Evolutionary conservation across 2,888 invertebrate species (phyloP), one percentile per base, ranked within the genome.

Genomic region (Lapara coniferarum): DNA sequence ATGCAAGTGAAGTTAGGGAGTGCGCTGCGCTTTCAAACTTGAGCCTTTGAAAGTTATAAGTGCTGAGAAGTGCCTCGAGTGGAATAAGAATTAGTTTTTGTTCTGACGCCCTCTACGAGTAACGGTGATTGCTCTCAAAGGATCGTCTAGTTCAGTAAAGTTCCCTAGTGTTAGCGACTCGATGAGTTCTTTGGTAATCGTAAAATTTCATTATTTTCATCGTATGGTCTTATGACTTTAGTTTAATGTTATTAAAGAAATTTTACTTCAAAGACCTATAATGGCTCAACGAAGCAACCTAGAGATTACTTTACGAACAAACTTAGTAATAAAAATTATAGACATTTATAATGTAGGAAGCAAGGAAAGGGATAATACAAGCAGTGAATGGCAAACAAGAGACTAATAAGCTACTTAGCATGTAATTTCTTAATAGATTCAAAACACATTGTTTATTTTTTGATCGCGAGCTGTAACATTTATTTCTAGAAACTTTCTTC

Each of bases 31-130:
- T 71, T 70, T 69, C 69, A 70, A 74, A 72, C 71, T 74, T 72
- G 69, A 66, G 69, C 69, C 71, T 71, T 77, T 73, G 67, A 75
- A 81, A 83, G 75, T 81, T 81, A 78, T 79, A 84, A 83, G 78
- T 80, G 78, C 70, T 71, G 69, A 68, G 69, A 74, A 68, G 68
- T 68, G 68, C 51, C 77, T 71, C 69, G 58, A 67, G 74, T 71
- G 71, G 85, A 80, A 84, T 83, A 77, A 72, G 76, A 84, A 84
- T 80, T 73, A 79, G 77, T 75, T 76, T 75, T 73, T 70, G 63
- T 63, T 63, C 63, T 63, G 46, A 49, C 63, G 71, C 71, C 71
- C 69, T 66, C 66, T 68, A 58, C 37, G 37, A 37, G 57, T 70
- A 76, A 79, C 68, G 72, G 73, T 71, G 68, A 68, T 68, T 68